Conservation (phyloP, 2,113 vertebrate genomes). For the Equus quagga region DNA sequence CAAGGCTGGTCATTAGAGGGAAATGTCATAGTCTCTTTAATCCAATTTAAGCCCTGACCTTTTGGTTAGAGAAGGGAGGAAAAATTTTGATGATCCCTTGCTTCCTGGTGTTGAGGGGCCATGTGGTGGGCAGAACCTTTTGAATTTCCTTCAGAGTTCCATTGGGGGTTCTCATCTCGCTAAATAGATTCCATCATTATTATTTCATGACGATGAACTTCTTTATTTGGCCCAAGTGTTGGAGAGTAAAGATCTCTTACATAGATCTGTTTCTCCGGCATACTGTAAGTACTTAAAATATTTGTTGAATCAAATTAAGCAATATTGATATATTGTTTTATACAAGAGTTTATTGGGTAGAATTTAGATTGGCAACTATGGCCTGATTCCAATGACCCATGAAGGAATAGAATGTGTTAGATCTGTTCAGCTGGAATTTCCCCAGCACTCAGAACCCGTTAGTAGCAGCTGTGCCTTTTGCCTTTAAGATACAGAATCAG, state of each 20-base stretch:
- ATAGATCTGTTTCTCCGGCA: background rate
- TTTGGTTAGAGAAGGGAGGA: constrained; percentile 26
- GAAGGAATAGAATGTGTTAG: background rate
- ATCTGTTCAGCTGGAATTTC: background rate
- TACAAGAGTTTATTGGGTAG: background rate
- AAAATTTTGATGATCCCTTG: background rate
- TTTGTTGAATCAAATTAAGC: background rate
- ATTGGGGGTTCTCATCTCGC: background rate
- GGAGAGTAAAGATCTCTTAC: background rate
- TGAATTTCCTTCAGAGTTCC: constrained; percentile 6
- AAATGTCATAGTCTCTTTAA: constrained; percentile 36
- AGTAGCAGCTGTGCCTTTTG: background rate
- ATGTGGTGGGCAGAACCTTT: background rate
- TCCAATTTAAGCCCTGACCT: background rate
- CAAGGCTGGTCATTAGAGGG: background rate
- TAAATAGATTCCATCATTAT: background rate
- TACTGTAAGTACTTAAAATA: background rate
- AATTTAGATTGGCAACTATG: background rate
- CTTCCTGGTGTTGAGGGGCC: constrained; percentile 35
- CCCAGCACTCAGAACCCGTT: background rate
- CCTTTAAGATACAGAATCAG: background rate
- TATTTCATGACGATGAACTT: background rate
- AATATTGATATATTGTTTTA: background rate
- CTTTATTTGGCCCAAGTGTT: background rate
- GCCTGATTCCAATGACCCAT: background rate